phyloP scores from a whole-genome alignment of 2,888 invertebrate genomes.

The Exephanes ischioxanthus region DNA sequence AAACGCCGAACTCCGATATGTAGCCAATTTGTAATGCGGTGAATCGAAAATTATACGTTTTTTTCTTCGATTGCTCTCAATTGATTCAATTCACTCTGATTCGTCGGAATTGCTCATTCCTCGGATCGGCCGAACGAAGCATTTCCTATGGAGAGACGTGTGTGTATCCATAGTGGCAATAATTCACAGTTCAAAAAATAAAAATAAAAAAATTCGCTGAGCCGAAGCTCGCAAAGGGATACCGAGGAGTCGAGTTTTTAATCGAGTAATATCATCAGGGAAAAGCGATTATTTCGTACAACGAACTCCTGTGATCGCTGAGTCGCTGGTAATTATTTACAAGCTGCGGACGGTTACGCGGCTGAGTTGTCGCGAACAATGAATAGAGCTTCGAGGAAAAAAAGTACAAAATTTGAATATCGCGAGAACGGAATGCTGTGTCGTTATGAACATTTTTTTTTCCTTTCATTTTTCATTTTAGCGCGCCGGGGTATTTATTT shows the following conservation, averaged over 20 bases:
- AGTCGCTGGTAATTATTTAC: slow-evolving; percentile 25
- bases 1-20: not conserved
- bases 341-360: slow-evolving; percentile 32
- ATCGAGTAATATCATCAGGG: slow-evolving; percentile 52
- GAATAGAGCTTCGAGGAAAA: slow-evolving; percentile 14
- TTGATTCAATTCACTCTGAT: slow-evolving; percentile 61
- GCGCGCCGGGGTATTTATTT: not conserved
- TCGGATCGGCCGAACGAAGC: slow-evolving; percentile 22
- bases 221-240: slow-evolving; percentile 29
- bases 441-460: not conserved
- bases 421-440: not conserved
- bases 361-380: slow-evolving; percentile 52
- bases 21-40: not conserved
- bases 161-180: not conserved
- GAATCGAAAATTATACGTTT: slow-evolving; percentile 20
- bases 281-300: slow-evolving; percentile 51
- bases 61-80: slow-evolving; percentile 60
- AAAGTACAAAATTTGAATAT: not conserved
- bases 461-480: not conserved
- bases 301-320: slow-evolving; percentile 48
- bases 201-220: slow-evolving; percentile 14
- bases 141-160: not conserved
- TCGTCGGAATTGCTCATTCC: slow-evolving; percentile 41
- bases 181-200: not conserved
- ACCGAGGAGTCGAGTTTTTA: slow-evolving; percentile 41